These are phyloP conservation scores for Ambastaia sidthimunki DNA, from an alignment of 2,797 vertebrate species.

Conservation along the genomic window DNA sequence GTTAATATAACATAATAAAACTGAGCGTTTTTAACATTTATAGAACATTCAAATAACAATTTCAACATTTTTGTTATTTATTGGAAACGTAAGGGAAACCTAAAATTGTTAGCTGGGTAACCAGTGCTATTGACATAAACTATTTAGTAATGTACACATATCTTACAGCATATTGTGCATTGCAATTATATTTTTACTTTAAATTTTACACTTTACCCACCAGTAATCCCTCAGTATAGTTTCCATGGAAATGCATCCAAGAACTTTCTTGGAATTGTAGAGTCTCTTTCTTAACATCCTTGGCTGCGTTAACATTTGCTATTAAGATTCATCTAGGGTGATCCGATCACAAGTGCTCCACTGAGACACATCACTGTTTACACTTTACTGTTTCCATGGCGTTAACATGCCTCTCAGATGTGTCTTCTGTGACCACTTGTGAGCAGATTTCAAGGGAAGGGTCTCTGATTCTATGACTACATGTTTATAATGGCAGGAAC, in stretches of 20 bases:
- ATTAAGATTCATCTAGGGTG: not conserved
- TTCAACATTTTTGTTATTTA: too few relatives aligned
- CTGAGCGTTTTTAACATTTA: too few relatives aligned
- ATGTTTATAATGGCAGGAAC: not conserved
- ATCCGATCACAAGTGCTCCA: too few relatives aligned
- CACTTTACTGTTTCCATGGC: not conserved
- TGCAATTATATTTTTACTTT: not conserved
- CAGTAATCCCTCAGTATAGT: not conserved
- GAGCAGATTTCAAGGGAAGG: not conserved
- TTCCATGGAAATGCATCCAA: slow-evolving; percentile 6
- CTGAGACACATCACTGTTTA: not conserved
- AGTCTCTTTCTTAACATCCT: slow-evolving; percentile 32
- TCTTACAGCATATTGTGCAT: not conserved
- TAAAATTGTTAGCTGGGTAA: too few relatives aligned
- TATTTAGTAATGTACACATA: not conserved
- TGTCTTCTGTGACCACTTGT: not conserved
- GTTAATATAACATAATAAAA: too few relatives aligned
- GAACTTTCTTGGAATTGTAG: not conserved
- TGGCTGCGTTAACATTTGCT: not conserved
- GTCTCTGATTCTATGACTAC: not conserved
- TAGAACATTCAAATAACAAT: too few relatives aligned
- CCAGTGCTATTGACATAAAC: not conserved
- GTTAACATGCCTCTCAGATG: not conserved
- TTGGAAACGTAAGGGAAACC: too few relatives aligned
- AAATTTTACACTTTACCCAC: not conserved